These are phyloP conservation scores for Automeris io DNA, from an alignment of 2,888 invertebrate genomes.

Conservation along the genomic window DNA sequence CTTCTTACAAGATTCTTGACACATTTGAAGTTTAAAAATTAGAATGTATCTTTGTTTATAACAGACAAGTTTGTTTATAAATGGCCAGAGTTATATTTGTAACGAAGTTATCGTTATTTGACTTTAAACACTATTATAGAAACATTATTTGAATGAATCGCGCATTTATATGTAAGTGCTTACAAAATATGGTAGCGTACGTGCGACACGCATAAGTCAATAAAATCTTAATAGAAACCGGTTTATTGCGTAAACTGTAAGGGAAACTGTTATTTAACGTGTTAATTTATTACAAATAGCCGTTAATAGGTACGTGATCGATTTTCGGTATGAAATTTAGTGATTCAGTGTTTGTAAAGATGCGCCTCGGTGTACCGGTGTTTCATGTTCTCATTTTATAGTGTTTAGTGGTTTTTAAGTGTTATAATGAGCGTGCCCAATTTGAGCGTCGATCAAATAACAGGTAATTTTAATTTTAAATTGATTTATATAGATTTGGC, in stretches of 20 bases:
- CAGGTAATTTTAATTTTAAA: slow-evolving; percentile 49
- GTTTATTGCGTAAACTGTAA: slow-evolving; percentile 16
- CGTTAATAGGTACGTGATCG: slow-evolving; percentile 43
- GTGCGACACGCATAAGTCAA: slow-evolving; percentile 11
- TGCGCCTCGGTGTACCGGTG: slow-evolving; percentile 40
- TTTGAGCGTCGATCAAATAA: slow-evolving; percentile 64
- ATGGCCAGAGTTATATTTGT: slow-evolving; percentile 20
- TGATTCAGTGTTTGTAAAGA: slow-evolving; percentile 57
- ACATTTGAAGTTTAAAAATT: slow-evolving; percentile 15
- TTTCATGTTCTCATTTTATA: slow-evolving; percentile 23
- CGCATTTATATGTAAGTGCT: slow-evolving; percentile 13
- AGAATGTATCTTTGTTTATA: slow-evolving; percentile 7
- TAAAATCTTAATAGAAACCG: slow-evolving; percentile 18
- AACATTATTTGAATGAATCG: slow-evolving; percentile 15
- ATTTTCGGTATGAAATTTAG: slow-evolving; percentile 49
- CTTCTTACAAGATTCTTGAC: slow-evolving; percentile 40
- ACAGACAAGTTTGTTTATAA: slow-evolving; percentile 9
- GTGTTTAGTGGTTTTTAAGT: slow-evolving; percentile 30
- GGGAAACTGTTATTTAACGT: slow-evolving; percentile 23
- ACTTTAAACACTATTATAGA: background rate
- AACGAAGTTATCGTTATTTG: slow-evolving; percentile 19
- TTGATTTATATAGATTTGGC: too few relatives aligned
- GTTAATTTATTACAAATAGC: slow-evolving; percentile 49
- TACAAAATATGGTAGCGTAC: slow-evolving; percentile 15
- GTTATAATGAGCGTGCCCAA: slow-evolving; percentile 66